These are phyloP conservation scores for Tamias sibiricus DNA, from an alignment of 2,113 vertebrate genomes.

Conservation along the genomic window DNA sequence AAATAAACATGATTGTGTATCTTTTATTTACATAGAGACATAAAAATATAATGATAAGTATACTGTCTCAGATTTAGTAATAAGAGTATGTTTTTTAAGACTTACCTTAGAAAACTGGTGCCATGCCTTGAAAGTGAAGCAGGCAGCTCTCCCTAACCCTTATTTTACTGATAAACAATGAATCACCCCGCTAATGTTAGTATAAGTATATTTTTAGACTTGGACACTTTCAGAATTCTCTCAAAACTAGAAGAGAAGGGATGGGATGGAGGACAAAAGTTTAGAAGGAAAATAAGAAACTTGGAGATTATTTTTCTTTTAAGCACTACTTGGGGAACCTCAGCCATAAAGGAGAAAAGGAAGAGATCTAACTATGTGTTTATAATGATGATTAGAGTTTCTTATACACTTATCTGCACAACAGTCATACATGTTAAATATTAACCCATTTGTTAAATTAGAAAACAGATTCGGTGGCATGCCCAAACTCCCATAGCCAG, in stretches of 20 bases:
- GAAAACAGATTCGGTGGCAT: not conserved
- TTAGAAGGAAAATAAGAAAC: not conserved
- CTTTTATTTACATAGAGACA: too few relatives aligned
- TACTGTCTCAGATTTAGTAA: too few relatives aligned
- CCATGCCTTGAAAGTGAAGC: too few relatives aligned
- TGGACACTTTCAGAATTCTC: slow-evolving; percentile 13
- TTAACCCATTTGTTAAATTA: not conserved
- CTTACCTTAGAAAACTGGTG: too few relatives aligned
- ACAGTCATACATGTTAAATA: not conserved
- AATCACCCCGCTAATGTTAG: not conserved
- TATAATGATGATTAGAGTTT: not conserved
- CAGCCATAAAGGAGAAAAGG: not conserved
- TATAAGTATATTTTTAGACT: not conserved
- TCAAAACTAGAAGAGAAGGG: not conserved
- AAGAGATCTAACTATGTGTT: not conserved
- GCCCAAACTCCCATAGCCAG: not conserved
- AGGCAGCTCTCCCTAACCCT: too few relatives aligned
- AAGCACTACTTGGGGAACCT: not conserved
- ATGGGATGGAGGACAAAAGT: not conserved
- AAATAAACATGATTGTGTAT: too few relatives aligned
- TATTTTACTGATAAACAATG: too few relatives aligned
- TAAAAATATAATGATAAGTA: too few relatives aligned
- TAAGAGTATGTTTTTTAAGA: too few relatives aligned
- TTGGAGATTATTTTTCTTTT: slow-evolving; percentile 31
- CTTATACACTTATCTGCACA: not conserved